Conservation (phyloP, 1,140 invertebrate genomes). For the Hypothenemus hampei region DNA sequence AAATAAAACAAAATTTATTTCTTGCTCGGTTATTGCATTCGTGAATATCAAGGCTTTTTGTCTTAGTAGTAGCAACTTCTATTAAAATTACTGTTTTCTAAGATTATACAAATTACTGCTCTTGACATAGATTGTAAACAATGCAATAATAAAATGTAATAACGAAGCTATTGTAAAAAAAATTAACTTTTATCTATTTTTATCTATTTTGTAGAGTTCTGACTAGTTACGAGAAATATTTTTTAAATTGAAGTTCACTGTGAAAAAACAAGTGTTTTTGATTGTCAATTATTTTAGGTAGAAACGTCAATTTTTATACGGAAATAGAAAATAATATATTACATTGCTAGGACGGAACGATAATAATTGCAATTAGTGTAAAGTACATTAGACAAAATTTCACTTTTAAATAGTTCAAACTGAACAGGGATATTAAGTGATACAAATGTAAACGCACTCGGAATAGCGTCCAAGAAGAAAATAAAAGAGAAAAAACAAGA, state of each 20-base stretch:
- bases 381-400: too few species aligned
- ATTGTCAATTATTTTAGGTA: not conserved
- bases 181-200: not conserved
- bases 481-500: too few species aligned
- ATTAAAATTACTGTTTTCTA: not conserved
- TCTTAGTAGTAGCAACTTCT: not conserved
- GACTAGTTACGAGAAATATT: not conserved
- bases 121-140: constrained; percentile 1
- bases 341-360: too few species aligned
- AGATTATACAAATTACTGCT: not conserved
- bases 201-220: not conserved
- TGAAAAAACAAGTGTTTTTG: not conserved
- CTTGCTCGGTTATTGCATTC: not conserved
- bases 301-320: not conserved
- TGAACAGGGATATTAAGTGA: too few species aligned
- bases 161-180: not conserved
- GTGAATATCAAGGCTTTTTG: not conserved
- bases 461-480: too few species aligned
- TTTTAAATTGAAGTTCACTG: too few species aligned
- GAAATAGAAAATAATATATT: too few species aligned
- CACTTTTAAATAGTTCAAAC: too few species aligned
- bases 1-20: constrained; percentile 12
- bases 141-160: not conserved
- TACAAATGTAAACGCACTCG: too few species aligned
- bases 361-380: too few species aligned